Percentiles rank a stretch among this genome's conserved stretches.
Conservation (phyloP, 2,113 vertebrate genomes). For the Actenoides hombroni region DNA sequence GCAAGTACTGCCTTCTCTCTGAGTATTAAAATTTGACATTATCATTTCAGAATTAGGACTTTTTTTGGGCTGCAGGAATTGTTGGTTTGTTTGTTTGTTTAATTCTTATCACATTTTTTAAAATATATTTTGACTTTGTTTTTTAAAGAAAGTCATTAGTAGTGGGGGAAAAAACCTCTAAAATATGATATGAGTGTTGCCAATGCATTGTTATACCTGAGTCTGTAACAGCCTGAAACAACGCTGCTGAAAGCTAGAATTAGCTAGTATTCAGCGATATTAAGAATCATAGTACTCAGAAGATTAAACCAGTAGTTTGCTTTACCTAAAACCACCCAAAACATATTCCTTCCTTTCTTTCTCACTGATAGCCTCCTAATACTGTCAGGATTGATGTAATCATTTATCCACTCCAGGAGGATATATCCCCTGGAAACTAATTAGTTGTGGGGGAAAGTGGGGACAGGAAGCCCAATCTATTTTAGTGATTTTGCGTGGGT, state of each 20-base stretch:
- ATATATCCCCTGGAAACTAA: conserved; percentile 54
- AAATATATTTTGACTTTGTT: background rate
- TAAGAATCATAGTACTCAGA: background rate
- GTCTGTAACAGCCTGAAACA: background rate
- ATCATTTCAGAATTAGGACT: background rate
- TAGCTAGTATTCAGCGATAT: background rate
- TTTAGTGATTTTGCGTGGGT: conserved; percentile 20
- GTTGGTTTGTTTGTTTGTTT: background rate
- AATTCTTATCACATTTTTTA: background rate
- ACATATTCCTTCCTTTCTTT: conserved; percentile 1
- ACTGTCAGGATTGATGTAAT: conserved; percentile 44
- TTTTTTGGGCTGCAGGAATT: background rate
- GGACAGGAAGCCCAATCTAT: conserved; percentile 27
- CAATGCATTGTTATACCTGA: background rate
- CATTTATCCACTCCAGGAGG: conserved; percentile 48
- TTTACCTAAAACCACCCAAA: background rate
- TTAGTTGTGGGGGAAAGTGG: background rate
- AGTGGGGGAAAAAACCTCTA: background rate
- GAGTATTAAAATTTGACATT: background rate
- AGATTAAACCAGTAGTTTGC: background rate
- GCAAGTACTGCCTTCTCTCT: background rate
- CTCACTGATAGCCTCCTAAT: conserved; percentile 12
- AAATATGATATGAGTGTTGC: background rate
- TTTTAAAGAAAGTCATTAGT: background rate
- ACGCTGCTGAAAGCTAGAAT: background rate